phyloP scores from a whole-genome alignment of 2,113 vertebrate species.

The Pygoscelis adeliae region DNA sequence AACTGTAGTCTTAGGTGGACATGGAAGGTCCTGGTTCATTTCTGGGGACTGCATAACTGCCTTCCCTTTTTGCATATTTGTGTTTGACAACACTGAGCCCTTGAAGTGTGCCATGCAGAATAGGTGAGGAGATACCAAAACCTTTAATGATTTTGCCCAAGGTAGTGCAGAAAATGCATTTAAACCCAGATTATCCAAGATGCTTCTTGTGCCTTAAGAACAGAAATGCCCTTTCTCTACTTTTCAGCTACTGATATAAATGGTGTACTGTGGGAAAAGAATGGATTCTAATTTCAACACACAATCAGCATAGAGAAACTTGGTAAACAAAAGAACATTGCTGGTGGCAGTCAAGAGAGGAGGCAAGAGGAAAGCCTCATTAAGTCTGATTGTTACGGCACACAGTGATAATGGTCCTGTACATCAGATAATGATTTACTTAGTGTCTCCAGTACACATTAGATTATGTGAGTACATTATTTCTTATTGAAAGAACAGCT shows the following conservation, averaged over 20 bases:
- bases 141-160: not conserved
- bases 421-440: slow-evolving; percentile 32
- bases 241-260: not conserved
- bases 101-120: not conserved
- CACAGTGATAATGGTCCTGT: slow-evolving; percentile 17
- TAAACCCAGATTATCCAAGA: not conserved
- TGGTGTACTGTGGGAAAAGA: not conserved
- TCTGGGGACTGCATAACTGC: not conserved
- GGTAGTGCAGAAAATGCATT: not conserved
- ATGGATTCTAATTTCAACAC: not conserved
- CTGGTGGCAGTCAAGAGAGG: not conserved
- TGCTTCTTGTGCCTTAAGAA: not conserved
- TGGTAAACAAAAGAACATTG: slow-evolving; percentile 22
- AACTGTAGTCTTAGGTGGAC: not conserved
- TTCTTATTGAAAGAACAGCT: slow-evolving; percentile 22
- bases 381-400: slow-evolving; percentile 12
- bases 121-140: not conserved
- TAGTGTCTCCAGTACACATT: not conserved
- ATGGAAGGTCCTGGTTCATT: not conserved
- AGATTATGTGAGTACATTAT: not conserved
- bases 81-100: not conserved
- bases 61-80: not conserved
- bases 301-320: not conserved
- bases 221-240: not conserved
- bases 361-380: slow-evolving; percentile 2